These are phyloP conservation scores for Parapsyche elsis DNA, from an alignment of 1,140 invertebrate genomes.

Conservation along the genomic window DNA sequence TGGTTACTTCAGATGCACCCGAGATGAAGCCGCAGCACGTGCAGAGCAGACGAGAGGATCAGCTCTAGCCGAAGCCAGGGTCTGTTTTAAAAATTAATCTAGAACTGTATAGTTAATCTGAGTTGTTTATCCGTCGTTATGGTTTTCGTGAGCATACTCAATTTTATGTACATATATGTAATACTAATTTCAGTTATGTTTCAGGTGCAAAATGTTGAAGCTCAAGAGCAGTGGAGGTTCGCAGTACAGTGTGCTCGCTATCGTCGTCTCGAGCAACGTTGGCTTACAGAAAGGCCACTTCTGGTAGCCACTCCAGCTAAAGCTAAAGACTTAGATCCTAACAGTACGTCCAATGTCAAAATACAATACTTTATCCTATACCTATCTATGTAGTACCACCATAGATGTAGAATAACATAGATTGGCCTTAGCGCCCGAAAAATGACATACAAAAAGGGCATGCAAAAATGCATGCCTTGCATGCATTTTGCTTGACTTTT, in stretches of 20 bases:
- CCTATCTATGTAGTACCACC: neutral
- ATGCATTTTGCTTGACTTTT: too few relatives aligned
- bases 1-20: conserved; percentile 79
- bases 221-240: conserved; percentile 53
- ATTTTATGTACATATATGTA: too few relatives aligned
- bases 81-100: conserved; percentile 5
- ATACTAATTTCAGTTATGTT: conserved; percentile 10
- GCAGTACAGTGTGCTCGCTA: conserved; percentile 51
- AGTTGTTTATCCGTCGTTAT: too few relatives aligned
- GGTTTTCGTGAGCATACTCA: too few relatives aligned
- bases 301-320: conserved; percentile 46
- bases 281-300: conserved; percentile 44
- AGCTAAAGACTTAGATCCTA: conserved; percentile 44
- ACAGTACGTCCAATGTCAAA: conserved; percentile 27
- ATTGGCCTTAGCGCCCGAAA: too few relatives aligned
- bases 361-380: neutral
- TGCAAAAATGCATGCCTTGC: too few relatives aligned
- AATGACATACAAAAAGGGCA: too few relatives aligned
- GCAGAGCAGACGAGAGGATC: conserved; percentile 73
- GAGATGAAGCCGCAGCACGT: conserved; percentile 75
- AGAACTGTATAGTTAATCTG: too few relatives aligned
- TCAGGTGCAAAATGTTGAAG: conserved; percentile 52
- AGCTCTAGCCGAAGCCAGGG: conserved; percentile 71
- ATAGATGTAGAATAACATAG: too few relatives aligned
- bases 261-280: conserved; percentile 51